Evolutionary conservation across 2,888 invertebrate genomes (phyloP), one percentile per base, ranked within the genome.

Genomic region (Epistrophella euchroma): DNA sequence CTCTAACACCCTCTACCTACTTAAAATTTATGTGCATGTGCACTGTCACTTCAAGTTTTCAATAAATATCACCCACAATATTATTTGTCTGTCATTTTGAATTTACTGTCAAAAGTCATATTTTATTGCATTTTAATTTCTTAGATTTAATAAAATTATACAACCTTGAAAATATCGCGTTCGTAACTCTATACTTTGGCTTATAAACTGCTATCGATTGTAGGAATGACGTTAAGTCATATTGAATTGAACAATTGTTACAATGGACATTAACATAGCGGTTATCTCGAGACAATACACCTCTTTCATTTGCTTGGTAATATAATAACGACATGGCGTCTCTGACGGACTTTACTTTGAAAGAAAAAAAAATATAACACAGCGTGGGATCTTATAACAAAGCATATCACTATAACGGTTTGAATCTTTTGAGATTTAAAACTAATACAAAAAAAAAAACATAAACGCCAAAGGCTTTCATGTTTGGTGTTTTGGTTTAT

Each of bases 171-270:
- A 64, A 25, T 60, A 60, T 47, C 28, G 19, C 7, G 1, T 32
- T 32, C 13, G 45, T 28, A 45, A 64, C 13, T 25, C 45, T 22
- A 32, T 19, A 22, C 32, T 15, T 17, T 37, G 13, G 6, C 10
- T 2, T 17, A 40, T 10, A 13, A 4, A 60, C 19, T 45, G 32
- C 13, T 32, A 13, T 50, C 4, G 19, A 66, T 4, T 47, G 15
- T 25, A 50, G 37, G 45, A 66, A 47, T 66, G 66, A 50, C 66
- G 6, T 50, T 35, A 47, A 66, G 35, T 66, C 9, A 22, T 66
- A 66, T 22, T 66, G 66, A 50, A 50, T 35, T 66, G 35, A 50
- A 66, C 22, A 62, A 62, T 43, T 43, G 62, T 62, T 62, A 62
- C 62, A 45, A 64, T 64, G 45, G 17, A 50, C 32, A 66, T 35